Percentiles rank a stretch among this genome's conserved stretches.
Evolutionary conservation across 2,113 vertebrate species (phyloP).

Genomic region (Dissostichus mawsoni): DNA sequence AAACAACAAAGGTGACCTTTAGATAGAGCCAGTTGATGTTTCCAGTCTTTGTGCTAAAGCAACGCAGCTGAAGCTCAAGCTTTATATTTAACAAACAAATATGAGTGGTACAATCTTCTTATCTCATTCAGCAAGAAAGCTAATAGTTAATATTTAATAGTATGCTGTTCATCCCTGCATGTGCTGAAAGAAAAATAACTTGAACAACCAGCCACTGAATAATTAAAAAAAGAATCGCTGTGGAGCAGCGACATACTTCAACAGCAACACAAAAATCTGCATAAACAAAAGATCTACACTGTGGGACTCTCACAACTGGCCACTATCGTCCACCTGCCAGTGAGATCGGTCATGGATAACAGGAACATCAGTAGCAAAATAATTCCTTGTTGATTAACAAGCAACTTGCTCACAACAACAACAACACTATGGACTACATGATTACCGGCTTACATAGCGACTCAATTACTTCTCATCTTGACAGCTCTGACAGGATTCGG

Average conservation of each 20-base stretch:
- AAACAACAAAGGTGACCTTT: not conserved
- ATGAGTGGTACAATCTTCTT: constrained; percentile 6
- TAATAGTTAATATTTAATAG: not conserved
- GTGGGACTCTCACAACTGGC: not conserved
- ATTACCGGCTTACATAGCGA: constrained; percentile 55
- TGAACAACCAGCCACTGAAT: not conserved
- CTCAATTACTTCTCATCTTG: constrained; percentile 52
- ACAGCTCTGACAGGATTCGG: constrained; percentile 66
- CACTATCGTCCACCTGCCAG: not conserved
- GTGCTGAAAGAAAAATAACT: constrained; percentile 14
- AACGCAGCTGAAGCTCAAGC: not conserved
- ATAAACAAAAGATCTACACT: constrained; percentile 2
- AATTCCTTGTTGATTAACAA: constrained; percentile 47
- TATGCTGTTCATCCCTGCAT: constrained; percentile 3
- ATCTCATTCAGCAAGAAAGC: not conserved
- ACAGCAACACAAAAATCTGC: not conserved
- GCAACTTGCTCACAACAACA: constrained; percentile 48
- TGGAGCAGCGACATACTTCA: not conserved
- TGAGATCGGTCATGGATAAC: constrained; percentile 25
- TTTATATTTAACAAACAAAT: not conserved
- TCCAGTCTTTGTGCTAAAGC: not conserved
- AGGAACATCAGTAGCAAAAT: constrained; percentile 21
- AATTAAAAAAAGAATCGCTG: constrained; percentile 8
- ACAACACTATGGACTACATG: constrained; percentile 24
- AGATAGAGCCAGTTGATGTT: not conserved